Evolutionary conservation across 2,888 invertebrate genomes (phyloP).

Genomic region (Cephus nigrinus): DNA sequence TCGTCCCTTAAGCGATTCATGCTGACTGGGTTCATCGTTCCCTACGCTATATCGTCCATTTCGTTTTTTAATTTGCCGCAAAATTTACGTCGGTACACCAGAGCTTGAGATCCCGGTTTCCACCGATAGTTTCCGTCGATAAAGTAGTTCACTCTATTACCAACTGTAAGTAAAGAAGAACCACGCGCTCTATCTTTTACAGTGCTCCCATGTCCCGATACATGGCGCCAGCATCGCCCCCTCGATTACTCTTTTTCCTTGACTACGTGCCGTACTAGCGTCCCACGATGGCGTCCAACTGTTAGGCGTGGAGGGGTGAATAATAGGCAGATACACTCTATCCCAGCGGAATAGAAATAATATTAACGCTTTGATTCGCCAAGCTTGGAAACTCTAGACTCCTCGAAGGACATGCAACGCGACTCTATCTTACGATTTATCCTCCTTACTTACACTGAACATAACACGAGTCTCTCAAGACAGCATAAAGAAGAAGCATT

Average conservation of each 20-base stretch:
- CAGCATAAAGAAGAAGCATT: background rate
- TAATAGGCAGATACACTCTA: background rate
- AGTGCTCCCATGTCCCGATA: background rate
- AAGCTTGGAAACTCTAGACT: background rate
- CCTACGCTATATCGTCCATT: conserved; percentile 17
- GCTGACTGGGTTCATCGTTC: conserved; percentile 48
- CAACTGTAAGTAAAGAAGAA: background rate
- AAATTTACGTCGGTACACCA: background rate
- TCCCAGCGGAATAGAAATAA: background rate
- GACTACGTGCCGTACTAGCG: background rate
- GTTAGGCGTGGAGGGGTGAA: background rate
- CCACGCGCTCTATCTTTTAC: background rate
- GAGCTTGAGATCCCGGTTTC: background rate
- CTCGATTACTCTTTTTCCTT: background rate
- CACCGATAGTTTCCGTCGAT: background rate
- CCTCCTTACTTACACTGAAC: background rate
- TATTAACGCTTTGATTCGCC: background rate
- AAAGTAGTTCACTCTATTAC: background rate
- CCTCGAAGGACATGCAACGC: background rate
- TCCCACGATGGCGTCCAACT: background rate
- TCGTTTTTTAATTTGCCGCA: conserved; percentile 36
- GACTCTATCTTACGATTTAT: background rate
- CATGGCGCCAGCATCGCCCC: background rate
- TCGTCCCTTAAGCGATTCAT: conserved; percentile 48
- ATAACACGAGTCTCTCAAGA: background rate